A percentile compares a stretch with the other conserved stretches of the same genome.
phyloP scores from a whole-genome alignment of 2,797 vertebrate genomes.

The Tauraco hartlaubi region DNA sequence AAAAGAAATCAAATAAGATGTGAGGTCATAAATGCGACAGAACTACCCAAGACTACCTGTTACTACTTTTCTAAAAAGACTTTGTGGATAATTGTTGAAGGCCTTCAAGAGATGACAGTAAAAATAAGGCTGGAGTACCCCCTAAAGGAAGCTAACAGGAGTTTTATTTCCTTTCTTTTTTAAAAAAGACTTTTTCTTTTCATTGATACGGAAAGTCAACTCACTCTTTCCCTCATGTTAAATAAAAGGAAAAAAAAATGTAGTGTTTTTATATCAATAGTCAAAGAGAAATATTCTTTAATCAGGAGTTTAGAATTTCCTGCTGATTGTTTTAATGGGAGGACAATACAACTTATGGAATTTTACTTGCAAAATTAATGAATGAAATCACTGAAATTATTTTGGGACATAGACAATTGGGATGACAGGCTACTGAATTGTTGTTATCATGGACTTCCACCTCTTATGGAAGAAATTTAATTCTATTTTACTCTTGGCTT shows the following conservation, averaged over 20 bases:
- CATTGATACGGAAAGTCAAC: background rate
- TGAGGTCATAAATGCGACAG: slow-evolving; percentile 39
- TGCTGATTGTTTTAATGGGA: background rate
- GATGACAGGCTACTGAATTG: background rate
- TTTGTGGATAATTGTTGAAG: background rate
- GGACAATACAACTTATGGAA: background rate
- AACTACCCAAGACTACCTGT: background rate
- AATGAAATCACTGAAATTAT: background rate
- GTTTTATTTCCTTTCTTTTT: accelerated
- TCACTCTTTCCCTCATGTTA: background rate
- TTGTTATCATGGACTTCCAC: background rate
- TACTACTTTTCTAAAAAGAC: background rate
- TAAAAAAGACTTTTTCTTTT: background rate
- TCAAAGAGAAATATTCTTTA: background rate
- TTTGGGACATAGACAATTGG: background rate
- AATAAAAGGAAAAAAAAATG: background rate
- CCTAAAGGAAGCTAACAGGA: background rate
- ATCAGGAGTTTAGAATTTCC: background rate
- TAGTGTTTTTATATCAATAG: background rate
- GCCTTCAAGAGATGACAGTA: background rate
- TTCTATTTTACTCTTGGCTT: background rate
- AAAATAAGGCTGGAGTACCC: slow-evolving; percentile 1
- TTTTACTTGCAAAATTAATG: background rate
- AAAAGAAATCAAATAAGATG: slow-evolving; percentile 37
- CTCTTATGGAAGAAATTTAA: background rate